Percentiles rank a stretch among this genome's conserved stretches.
These are phyloP conservation scores for Syngnathus rostellatus DNA, from an alignment of 2,797 vertebrate genomes.

Conservation along the genomic window DNA sequence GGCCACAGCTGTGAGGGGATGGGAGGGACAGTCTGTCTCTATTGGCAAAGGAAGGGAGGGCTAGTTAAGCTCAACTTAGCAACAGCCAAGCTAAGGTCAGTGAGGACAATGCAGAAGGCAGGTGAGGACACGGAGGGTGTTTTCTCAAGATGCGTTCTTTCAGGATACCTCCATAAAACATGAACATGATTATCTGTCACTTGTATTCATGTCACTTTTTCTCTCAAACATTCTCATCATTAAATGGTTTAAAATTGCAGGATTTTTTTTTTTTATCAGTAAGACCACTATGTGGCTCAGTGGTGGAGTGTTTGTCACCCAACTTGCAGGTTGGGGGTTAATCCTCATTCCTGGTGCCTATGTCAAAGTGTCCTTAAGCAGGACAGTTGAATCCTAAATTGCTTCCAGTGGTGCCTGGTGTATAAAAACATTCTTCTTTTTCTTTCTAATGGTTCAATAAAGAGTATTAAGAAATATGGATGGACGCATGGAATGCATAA, in stretches of 20 bases:
- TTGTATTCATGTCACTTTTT: neutral
- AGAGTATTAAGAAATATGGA: neutral
- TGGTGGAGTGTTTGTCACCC: no score
- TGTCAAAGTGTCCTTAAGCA: no score
- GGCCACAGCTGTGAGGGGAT: conserved; percentile 62
- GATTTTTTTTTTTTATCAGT: neutral
- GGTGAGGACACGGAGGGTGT: conserved; percentile 13
- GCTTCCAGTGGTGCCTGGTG: no score
- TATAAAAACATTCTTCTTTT: no score
- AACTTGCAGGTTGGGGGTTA: no score
- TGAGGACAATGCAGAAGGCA: conserved; percentile 40
- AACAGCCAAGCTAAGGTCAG: conserved; percentile 48
- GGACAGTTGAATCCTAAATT: no score
- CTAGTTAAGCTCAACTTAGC: conserved; percentile 54
- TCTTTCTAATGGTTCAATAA: no score
- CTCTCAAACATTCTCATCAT: neutral
- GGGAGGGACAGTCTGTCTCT: conserved; percentile 48
- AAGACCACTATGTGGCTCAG: neutral
- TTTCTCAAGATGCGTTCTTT: neutral
- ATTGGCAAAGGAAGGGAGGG: conserved; percentile 45
- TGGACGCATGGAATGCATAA: neutral
- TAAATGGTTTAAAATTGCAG: neutral
- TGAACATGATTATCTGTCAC: neutral
- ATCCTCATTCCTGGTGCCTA: no score
- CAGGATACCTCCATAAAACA: neutral